Percentiles rank a stretch among this genome's conserved stretches.
Evolutionary conservation across 2,888 invertebrate species (phyloP).

Genomic region (Itoplectis maculator): DNA sequence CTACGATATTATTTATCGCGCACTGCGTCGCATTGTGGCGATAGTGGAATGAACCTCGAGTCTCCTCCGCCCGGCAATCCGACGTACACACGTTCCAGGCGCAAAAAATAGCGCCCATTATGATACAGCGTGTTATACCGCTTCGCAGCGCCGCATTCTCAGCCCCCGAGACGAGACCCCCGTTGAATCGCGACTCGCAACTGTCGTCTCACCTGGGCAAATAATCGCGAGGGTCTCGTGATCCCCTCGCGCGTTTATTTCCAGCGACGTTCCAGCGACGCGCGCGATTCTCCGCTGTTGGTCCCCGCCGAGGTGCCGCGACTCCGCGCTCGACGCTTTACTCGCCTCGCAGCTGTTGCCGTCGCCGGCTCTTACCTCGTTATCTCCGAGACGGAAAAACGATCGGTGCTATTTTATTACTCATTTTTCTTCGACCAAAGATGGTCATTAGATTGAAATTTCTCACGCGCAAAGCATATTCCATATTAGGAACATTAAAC

Average conservation of each 20-base stretch:
- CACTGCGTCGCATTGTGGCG: background rate
- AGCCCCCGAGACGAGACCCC: background rate
- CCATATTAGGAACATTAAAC: too few relatives aligned
- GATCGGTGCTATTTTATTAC: slow-evolving; percentile 1
- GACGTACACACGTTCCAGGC: background rate
- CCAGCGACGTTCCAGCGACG: background rate
- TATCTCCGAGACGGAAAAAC: slow-evolving; percentile 2
- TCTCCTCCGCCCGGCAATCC: background rate
- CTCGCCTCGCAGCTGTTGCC: slow-evolving; percentile 44
- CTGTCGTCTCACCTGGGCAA: slow-evolving; percentile 53
- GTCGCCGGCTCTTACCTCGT: slow-evolving; percentile 31
- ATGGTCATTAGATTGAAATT: background rate
- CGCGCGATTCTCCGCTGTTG: background rate
- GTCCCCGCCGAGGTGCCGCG: slow-evolving; percentile 6
- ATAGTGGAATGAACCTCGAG: background rate
- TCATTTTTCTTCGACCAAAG: too few relatives aligned
- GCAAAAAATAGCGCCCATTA: slow-evolving; percentile 13
- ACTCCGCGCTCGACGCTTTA: slow-evolving; percentile 7
- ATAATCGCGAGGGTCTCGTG: slow-evolving; percentile 43
- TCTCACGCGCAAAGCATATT: background rate
- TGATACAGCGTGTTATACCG: slow-evolving; percentile 8
- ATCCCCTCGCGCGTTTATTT: slow-evolving; percentile 25
- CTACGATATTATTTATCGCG: slow-evolving; percentile 5
- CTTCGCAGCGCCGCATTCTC: slow-evolving; percentile 16
- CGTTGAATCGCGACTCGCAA: slow-evolving; percentile 59